Conservation (phyloP, 2,113 vertebrate species). For the Theristicus caerulescens region DNA sequence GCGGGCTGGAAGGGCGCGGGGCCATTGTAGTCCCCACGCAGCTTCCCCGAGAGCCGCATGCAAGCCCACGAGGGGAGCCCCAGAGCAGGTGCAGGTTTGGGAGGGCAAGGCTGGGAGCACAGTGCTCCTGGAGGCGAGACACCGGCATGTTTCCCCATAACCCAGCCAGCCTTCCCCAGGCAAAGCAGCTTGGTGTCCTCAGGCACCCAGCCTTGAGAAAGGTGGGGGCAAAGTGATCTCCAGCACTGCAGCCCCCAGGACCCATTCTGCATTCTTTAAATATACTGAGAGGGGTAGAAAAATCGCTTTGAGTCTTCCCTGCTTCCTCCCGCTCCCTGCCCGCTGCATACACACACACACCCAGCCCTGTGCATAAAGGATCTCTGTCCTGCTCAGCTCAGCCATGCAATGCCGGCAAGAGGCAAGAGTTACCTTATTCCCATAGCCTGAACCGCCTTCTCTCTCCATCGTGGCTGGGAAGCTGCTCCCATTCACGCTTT, state of each 20-base stretch:
- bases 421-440: conserved; percentile 81
- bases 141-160: not conserved
- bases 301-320: not conserved
- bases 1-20: not conserved
- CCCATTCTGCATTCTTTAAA: not conserved
- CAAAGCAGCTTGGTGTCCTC: not conserved
- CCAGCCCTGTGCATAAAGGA: conserved; percentile 23
- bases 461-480: conserved; percentile 79
- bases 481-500: conserved; percentile 78
- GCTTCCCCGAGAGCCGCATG: not conserved
- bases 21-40: not conserved
- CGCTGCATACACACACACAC: not conserved
- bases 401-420: conserved; percentile 27
- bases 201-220: not conserved
- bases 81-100: not conserved
- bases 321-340: not conserved
- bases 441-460: conserved; percentile 73
- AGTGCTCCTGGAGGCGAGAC: not conserved
- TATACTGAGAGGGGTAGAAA: not conserved
- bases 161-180: not conserved
- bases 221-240: not conserved
- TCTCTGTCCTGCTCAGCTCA: conserved; percentile 53
- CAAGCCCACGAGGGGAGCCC: not conserved
- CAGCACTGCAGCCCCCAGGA: not conserved
- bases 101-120: not conserved